Base-by-base conservation (phyloP, 2,113 vertebrate species). In the Xenus cinereus region DNA sequence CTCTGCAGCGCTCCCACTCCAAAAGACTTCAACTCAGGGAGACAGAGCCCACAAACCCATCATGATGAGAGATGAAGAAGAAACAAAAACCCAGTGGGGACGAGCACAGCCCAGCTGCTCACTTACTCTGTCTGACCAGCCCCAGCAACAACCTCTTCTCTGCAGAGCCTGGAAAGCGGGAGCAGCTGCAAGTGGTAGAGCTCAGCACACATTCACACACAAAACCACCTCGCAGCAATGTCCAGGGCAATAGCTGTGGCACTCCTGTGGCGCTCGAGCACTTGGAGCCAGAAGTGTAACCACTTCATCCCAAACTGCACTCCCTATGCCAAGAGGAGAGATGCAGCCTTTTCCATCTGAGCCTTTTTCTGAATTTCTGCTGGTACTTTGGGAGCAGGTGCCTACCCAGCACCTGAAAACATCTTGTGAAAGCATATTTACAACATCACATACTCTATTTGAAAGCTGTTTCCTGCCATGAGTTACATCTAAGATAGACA, bases 241-340 rank as follows among this genome's bases (percentile, higher is more conserved):
- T 33, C 67, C 24, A 2, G 1, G 66, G 45, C 74, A 56, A 45
- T 1, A 1, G 20, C 48, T 2, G 1, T 43, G 46, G 21, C 43
- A 14, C 39, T 86, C 76, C 81, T 1, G 1, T 1, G 3, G 56
- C 5, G 0, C 56, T 69, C 1, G 0, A 62, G 56, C 48, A 20
- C 87, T 64, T 10, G 6, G 48, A 69, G 22, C 14, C 3, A 4
- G 30, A 84, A 6, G 3, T 6, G 17, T 43, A 53, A 43, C 21
- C 1, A 2, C 43, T 46, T 80, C n/a, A 27, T 28, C 72, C 75
- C 79, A 60, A 57, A 62, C 21, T 1, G 1, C 1, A 3, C 22
- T 1, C 18, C 0, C 1, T 19, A 24, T 3, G 1, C 41, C 2
- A 1, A 57, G 26, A 54, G 35, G 6, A 84, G 23, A 83, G 54